Conservation (phyloP, 2,888 invertebrate species). For the Sycophila texana region DNA sequence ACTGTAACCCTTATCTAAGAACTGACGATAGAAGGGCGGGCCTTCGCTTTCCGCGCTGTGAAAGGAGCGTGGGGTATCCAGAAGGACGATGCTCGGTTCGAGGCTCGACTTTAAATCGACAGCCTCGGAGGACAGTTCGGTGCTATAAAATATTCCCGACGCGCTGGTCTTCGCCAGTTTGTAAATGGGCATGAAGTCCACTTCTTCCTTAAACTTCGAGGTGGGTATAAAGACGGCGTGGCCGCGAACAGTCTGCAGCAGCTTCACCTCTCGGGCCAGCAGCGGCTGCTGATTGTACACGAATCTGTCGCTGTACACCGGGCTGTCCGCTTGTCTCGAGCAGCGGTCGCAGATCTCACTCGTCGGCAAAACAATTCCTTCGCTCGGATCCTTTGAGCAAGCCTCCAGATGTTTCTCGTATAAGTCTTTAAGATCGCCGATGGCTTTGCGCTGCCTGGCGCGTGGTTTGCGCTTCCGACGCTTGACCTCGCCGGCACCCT, state of each 20-base stretch:
- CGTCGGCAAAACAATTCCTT: constrained; percentile 53
- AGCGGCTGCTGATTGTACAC: constrained; percentile 65
- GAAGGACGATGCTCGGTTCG: constrained; percentile 61
- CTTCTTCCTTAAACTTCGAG: constrained; percentile 21
- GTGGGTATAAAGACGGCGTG: no score
- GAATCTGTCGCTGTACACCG: constrained; percentile 70
- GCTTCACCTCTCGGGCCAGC: constrained; percentile 62
- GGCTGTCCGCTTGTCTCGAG: constrained; percentile 60
- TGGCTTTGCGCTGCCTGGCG: no score
- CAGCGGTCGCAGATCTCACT: constrained; percentile 65
- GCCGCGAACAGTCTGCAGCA: constrained; percentile 36
- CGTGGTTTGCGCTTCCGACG: no score
- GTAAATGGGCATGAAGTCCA: constrained; percentile 67
- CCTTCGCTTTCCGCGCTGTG: no score
- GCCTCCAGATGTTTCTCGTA: constrained; percentile 60
- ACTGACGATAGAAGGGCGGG: background rate
- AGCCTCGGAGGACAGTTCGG: constrained; percentile 55
- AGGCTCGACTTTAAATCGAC: constrained; percentile 62
- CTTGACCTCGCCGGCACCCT: background rate
- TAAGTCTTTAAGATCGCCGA: constrained; percentile 61
- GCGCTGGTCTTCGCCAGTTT: constrained; percentile 63
- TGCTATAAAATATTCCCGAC: constrained; percentile 65
- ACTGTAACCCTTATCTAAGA: constrained; percentile 58
- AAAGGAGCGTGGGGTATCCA: constrained; percentile 27
- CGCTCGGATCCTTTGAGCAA: constrained; percentile 57